Base-by-base conservation (phyloP, 2,888 invertebrate species). In the Eulithis prunata region DNA sequence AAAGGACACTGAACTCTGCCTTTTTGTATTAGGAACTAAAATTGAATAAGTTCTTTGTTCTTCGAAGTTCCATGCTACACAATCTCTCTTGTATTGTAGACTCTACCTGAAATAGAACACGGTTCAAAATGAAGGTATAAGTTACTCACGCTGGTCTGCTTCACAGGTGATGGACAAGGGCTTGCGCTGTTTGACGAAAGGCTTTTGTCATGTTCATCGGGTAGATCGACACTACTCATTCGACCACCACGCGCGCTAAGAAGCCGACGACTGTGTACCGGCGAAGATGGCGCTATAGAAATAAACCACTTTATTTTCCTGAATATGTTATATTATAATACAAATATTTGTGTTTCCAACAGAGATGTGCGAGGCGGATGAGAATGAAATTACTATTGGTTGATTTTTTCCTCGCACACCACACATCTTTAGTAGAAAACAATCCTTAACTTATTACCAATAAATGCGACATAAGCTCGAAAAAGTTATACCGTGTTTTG, bases 141-240 rank as follows among this genome's bases (percentile, higher is more conserved):
- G 21, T 0, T 32, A 87, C 90, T 88, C 74, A 93, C 92, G 72
- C 82, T 87, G 4, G 81, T 85, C 80, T 94, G 93, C 84, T 95
- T 95, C 76, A 95, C 95, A 45, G 98, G 98, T 75, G 98, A 98
- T 12, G 98, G 98, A 84, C 98, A 98, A 2, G 98, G 98, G 51
- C 98, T 98, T 13, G 98, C 97, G 83, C 98, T 98, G 69, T 98
- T 97, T 32, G 98, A 98, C 47, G 98, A 98, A 66, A 97, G 95
- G 62, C 97, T 97, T 85, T 98, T 98, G 85, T 97, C 97, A 67
- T 98, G 97, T 69, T 96, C 96, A 79, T 97, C 97, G 1, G 98
- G 98, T 54, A 98, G 93, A 79, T 99, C 98, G 73, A 98, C 97
- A 71, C 98, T 98, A 84, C 98, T 98, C 95, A 98, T 98, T 69